phyloP scores from a whole-genome alignment of 2,888 invertebrate species.

The Pterostichus niger region DNA sequence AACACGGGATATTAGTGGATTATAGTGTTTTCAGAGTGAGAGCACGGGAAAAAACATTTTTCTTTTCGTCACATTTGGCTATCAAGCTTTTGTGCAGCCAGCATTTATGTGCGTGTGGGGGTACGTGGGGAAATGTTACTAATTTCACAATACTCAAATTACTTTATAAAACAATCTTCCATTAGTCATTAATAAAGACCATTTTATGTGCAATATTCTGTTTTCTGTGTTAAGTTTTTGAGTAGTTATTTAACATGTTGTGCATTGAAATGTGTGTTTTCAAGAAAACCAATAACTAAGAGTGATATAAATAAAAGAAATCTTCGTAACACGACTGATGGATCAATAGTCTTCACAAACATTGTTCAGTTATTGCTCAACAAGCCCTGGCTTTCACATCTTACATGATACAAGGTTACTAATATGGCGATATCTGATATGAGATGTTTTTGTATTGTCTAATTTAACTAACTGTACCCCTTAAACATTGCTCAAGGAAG shows the following conservation, averaged over 20 bases:
- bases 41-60: conserved; percentile 60
- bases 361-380: conserved; percentile 67
- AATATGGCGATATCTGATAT: conserved; percentile 61
- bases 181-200: conserved; percentile 68
- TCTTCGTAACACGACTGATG: conserved; percentile 64
- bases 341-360: conserved; percentile 67
- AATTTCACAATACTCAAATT: conserved; percentile 73
- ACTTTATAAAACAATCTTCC: conserved; percentile 69
- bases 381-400: conserved; percentile 66
- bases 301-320: conserved; percentile 64
- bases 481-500: conserved; percentile 56
- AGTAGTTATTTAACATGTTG: conserved; percentile 61
- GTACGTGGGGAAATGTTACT: conserved; percentile 72
- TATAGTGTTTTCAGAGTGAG: conserved; percentile 64
- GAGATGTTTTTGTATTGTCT: conserved; percentile 60
- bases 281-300: conserved; percentile 56
- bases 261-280: conserved; percentile 48
- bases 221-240: conserved; percentile 64
- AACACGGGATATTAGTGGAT: conserved; percentile 56
- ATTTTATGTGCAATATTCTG: conserved; percentile 65
- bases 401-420: conserved; percentile 67
- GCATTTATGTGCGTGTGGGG: conserved; percentile 68
- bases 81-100: conserved; percentile 69
- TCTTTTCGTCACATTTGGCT: conserved; percentile 67
- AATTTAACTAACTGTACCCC: conserved; percentile 54